Evolutionary conservation across 1,140 invertebrate genomes (phyloP).

Genomic region (Drosophila azteca): DNA sequence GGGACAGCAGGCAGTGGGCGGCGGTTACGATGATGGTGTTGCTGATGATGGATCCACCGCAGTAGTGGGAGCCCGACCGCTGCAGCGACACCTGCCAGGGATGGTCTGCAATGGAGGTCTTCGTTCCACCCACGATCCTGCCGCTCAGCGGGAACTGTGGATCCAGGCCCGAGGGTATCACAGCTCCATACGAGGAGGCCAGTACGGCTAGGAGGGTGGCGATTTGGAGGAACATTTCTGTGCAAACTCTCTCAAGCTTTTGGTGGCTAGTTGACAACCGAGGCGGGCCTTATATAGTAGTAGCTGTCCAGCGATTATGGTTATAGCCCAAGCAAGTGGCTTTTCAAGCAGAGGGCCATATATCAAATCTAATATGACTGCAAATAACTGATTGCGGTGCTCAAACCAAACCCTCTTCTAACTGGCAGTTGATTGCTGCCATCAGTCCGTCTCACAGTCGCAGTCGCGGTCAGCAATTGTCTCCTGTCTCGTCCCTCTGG

Average conservation of each 20-base stretch:
- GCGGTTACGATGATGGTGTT: constrained; percentile 75
- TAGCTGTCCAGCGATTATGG: constrained; percentile 3
- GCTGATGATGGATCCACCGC: constrained; percentile 86
- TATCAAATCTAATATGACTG: constrained; percentile 18
- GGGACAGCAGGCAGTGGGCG: constrained; percentile 48
- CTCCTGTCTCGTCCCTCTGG: constrained; percentile 10
- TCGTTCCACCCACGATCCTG: constrained; percentile 63
- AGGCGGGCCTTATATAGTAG: constrained; percentile 35
- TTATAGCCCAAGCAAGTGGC: constrained; percentile 35
- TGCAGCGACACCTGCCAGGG: constrained; percentile 71
- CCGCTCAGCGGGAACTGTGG: constrained; percentile 27
- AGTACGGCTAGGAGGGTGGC: constrained; percentile 18
- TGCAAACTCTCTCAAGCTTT: background rate
- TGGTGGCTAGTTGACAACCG: constrained; percentile 16
- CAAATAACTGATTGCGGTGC: constrained; percentile 14
- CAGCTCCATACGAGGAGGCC: constrained; percentile 23
- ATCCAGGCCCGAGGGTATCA: constrained; percentile 35
- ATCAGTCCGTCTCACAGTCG: constrained; percentile 1
- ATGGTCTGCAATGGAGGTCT: constrained; percentile 34
- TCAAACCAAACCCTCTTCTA: too few relatives aligned
- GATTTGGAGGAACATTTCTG: constrained; percentile 34
- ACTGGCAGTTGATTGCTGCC: too few relatives aligned
- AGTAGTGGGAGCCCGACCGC: constrained; percentile 73
- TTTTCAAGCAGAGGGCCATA: constrained; percentile 14
- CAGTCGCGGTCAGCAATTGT: constrained; percentile 16